Evolutionary conservation across 2,113 vertebrate genomes (phyloP).

Genomic region (Caretta caretta): DNA sequence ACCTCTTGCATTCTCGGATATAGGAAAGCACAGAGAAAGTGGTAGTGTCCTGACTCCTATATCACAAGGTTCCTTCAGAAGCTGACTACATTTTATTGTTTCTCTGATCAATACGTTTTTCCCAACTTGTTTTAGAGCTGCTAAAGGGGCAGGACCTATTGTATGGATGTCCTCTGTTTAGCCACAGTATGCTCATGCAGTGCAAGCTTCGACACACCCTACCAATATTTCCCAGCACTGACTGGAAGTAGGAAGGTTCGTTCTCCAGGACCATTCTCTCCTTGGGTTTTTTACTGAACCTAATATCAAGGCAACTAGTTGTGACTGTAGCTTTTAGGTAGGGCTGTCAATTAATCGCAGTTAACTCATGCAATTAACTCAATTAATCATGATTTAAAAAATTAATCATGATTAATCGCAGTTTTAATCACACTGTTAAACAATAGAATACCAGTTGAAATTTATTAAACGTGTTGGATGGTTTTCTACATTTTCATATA

Average conservation of each 20-base stretch:
- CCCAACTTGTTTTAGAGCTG: background rate
- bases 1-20: background rate
- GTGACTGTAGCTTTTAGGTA: accelerated
- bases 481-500: no score
- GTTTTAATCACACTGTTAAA: no score
- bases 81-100: background rate
- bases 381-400: no score
- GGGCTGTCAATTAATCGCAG: no score
- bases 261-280: accelerated
- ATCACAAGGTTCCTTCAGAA: background rate
- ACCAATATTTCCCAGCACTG: background rate
- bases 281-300: background rate
- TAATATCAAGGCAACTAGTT: background rate
- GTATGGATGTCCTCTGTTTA: background rate
- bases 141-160: background rate
- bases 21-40: background rate
- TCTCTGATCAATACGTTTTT: no score
- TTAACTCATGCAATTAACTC: no score
- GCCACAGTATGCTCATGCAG: background rate
- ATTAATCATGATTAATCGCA: no score
- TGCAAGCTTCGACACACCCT: background rate
- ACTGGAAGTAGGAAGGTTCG: background rate
- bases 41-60: background rate
- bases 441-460: no score
- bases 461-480: no score